Conservation (phyloP, 2,797 vertebrate genomes). For the Arctocebus calabarensis region DNA sequence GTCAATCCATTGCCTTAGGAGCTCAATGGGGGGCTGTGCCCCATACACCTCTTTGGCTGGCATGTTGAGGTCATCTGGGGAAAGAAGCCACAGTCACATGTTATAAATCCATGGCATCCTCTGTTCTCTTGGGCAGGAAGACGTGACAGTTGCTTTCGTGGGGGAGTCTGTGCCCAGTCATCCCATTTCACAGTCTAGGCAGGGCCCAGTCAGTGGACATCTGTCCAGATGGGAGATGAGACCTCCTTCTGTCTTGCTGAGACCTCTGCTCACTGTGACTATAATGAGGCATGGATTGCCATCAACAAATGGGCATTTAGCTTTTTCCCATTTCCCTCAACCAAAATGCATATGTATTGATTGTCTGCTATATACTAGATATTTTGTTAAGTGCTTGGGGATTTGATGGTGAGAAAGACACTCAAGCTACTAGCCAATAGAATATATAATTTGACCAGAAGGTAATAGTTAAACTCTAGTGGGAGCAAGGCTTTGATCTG, state of each 20-base stretch:
- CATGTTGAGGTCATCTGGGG: slow-evolving; percentile 97
- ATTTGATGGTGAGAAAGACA: not conserved
- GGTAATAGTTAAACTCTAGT: not conserved
- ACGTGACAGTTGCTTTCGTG: not conserved
- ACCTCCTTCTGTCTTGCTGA: slow-evolving; percentile 14
- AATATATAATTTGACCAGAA: not conserved
- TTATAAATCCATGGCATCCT: not conserved
- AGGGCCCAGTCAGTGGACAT: not conserved
- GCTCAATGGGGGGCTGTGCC: slow-evolving; percentile 96
- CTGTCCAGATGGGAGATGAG: not conserved
- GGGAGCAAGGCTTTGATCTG: not conserved
- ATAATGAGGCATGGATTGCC: not conserved
- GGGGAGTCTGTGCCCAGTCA: not conserved
- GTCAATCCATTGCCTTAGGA: slow-evolving; percentile 95
- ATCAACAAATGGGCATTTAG: not conserved
- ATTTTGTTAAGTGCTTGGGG: slow-evolving; percentile 39
- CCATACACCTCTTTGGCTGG: slow-evolving; percentile 96
- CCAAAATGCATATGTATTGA: not conserved
- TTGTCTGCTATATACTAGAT: not conserved
- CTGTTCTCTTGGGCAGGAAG: not conserved
- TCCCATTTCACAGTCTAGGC: not conserved
- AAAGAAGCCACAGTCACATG: not conserved
- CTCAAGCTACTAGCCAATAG: not conserved
- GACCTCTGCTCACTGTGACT: not conserved
- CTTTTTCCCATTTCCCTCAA: not conserved